phyloP scores from a whole-genome alignment of 2,888 invertebrate species.

The Eumacrocentrus americanus region DNA sequence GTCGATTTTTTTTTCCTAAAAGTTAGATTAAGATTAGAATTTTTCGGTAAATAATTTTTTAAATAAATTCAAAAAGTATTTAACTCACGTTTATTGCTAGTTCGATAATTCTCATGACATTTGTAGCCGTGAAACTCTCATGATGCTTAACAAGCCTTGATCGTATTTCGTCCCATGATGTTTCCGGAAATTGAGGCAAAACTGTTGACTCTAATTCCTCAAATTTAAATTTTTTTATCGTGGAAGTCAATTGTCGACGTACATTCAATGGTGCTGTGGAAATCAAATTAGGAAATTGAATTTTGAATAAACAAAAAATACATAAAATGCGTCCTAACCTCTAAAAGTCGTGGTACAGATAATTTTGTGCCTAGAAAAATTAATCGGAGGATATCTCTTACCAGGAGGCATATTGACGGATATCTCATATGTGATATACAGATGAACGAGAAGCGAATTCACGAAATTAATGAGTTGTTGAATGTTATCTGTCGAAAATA shows the following conservation, averaged over 20 bases:
- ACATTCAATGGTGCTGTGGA: conserved; percentile 18
- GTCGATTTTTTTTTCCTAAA: conserved; percentile 40
- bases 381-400: no score
- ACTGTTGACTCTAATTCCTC: conserved; percentile 49
- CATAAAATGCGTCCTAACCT: not conserved
- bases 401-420: not conserved
- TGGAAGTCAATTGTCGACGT: conserved; percentile 31
- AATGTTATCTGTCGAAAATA: no score
- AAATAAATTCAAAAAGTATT: not conserved
- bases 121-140: conserved; percentile 40
- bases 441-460: no score
- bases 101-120: conserved; percentile 43
- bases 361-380: not conserved
- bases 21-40: conserved; percentile 9
- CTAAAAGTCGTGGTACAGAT: not conserved
- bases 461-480: no score
- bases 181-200: conserved; percentile 50
- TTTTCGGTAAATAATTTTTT: not conserved
- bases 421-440: no score
- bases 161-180: conserved; percentile 45
- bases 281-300: not conserved
- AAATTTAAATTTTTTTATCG: conserved; percentile 51
- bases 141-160: conserved; percentile 43
- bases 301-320: not conserved
- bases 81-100: conserved; percentile 42